These are phyloP conservation scores for Eciton burchellii DNA, from an alignment of 1,140 invertebrate genomes.

Conservation along the genomic window DNA sequence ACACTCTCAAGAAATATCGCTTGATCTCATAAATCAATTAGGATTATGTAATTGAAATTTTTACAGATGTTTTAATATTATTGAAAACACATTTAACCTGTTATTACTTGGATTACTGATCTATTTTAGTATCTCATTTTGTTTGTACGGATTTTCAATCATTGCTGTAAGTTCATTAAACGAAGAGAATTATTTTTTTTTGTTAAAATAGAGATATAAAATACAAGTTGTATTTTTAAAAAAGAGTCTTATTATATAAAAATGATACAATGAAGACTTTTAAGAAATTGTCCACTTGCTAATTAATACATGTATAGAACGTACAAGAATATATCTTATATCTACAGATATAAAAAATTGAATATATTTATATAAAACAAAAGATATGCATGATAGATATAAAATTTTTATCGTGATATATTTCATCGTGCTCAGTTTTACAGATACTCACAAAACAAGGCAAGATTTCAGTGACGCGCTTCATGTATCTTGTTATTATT, in stretches of 20 bases:
- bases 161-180: slow-evolving; percentile 3
- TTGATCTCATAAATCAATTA: background rate
- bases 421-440: background rate
- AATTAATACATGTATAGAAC: too few relatives aligned
- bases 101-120: slow-evolving; percentile 22
- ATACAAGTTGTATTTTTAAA: background rate
- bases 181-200: background rate
- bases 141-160: slow-evolving; percentile 34
- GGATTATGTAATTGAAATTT: background rate
- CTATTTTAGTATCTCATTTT: slow-evolving; percentile 21
- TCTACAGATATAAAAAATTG: too few relatives aligned
- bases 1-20: too few relatives aligned
- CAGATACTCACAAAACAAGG: background rate
- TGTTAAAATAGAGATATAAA: background rate
- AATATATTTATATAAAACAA: too few relatives aligned
- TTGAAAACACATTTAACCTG: slow-evolving; percentile 37
- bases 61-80: slow-evolving; percentile 30
- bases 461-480: background rate
- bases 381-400: too few relatives aligned
- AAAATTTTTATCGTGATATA: too few relatives aligned
- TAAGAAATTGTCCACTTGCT: too few relatives aligned
- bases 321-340: too few relatives aligned
- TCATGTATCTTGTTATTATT: background rate
- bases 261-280: too few relatives aligned
- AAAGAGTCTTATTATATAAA: too few relatives aligned